Evolutionary conservation across 2,113 vertebrate genomes (phyloP).

Genomic region (Chloropsis cyanopogon): DNA sequence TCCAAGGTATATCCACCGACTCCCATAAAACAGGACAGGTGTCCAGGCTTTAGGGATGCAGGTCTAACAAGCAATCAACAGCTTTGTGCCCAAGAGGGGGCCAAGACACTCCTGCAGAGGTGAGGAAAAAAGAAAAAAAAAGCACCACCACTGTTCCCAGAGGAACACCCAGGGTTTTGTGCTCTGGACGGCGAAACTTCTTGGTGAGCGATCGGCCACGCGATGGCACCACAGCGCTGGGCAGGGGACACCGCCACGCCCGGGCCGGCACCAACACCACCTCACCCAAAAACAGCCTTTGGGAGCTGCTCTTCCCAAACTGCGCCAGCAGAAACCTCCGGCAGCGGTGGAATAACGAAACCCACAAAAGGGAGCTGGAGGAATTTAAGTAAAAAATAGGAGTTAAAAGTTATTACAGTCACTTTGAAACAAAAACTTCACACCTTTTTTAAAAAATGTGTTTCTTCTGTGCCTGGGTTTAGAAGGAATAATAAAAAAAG

Average conservation of each 20-base stretch:
- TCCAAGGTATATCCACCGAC: background rate
- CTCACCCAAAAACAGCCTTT: fast-evolving
- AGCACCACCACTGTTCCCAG: fast-evolving
- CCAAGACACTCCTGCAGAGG: background rate
- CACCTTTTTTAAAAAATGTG: background rate
- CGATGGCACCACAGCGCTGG: constrained; percentile 15
- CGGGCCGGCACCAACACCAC: too few relatives aligned
- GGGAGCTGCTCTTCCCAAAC: background rate
- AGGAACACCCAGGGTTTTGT: fast-evolving
- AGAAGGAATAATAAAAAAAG: background rate
- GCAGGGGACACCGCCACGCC: background rate
- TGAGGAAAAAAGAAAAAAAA: fast-evolving
- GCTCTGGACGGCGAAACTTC: background rate
- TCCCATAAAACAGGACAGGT: background rate
- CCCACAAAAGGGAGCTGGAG: background rate
- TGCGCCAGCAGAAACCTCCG: background rate
- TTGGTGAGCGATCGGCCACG: background rate
- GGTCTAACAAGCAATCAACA: background rate
- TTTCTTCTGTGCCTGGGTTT: background rate
- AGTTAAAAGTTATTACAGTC: background rate
- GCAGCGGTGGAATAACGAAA: background rate
- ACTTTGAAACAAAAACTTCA: background rate
- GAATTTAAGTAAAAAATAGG: background rate
- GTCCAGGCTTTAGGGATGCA: background rate
- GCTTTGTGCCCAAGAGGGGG: background rate